Evolutionary conservation across 2,888 invertebrate species (phyloP).

Genomic region (Dasypolia templi): DNA sequence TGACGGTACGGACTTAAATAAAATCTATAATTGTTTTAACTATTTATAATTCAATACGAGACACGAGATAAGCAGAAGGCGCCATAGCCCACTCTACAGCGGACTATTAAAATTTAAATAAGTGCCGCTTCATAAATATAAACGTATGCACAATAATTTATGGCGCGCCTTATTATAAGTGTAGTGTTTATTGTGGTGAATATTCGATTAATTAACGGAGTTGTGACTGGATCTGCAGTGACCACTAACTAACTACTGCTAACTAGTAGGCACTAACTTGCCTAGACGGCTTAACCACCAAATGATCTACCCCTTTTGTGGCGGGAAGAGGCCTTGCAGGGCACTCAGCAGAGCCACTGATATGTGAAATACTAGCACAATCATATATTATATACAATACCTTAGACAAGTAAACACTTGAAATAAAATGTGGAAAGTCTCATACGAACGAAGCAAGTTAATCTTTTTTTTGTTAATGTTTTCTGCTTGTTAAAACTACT

Average conservation of each 20-base stretch:
- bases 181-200: constrained; percentile 39
- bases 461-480: too few species aligned
- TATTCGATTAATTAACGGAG: constrained; percentile 43
- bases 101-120: constrained; percentile 61
- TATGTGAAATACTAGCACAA: background rate
- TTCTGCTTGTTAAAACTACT: background rate
- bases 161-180: constrained; percentile 44
- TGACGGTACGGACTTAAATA: constrained; percentile 48
- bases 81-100: constrained; percentile 56
- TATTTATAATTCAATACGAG: constrained; percentile 55
- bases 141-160: constrained; percentile 66
- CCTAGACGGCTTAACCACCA: background rate
- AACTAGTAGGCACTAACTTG: constrained; percentile 1
- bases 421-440: background rate
- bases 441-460: background rate
- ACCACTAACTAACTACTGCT: constrained; percentile 1
- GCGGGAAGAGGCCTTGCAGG: background rate
- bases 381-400: background rate
- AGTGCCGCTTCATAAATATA: constrained; percentile 54
- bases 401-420: background rate
- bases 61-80: constrained; percentile 54
- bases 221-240: constrained; percentile 21
- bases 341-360: background rate
- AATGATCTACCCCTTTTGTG: background rate
- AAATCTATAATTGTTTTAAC: constrained; percentile 59